Base-by-base conservation (phyloP, 2,888 invertebrate genomes). In the Euproctis similis region DNA sequence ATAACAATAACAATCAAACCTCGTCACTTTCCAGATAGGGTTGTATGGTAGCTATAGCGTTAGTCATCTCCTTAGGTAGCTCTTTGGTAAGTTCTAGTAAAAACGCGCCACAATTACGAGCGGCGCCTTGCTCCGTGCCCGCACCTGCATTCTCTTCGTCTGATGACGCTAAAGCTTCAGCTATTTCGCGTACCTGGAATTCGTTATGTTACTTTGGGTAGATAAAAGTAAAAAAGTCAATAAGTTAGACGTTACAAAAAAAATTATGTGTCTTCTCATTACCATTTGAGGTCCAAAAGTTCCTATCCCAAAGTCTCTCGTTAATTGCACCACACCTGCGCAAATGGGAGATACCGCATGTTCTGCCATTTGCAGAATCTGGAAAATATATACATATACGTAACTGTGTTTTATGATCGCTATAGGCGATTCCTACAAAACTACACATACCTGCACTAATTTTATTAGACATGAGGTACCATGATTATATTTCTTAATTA, bases 401-500 rank as follows among this genome's bases (percentile, higher is more conserved):
- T 14, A 4, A 14, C 14, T 4, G 6, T 14, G 4, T 14, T 14
- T 14, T 14, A 14, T 14, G 6, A 4, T 14, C 6, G 14, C 6
- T 4, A 14, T 14, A n/a, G n/a, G n/a, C n/a, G n/a, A 14, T 14
- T 14, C 4, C 14, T 14, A 14, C 4, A 6, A 14, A 4, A 4
- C 4, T 14, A 14, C 6, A 17, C 8, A 39, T 55, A 88, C 87
- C 77, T 88, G 88, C 12, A 88, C 88, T 32, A 93, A 85, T 55
- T 91, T 90, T 4, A 92, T 88, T 1, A 92, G 87, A 62, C 93
- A 94, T 14, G 90, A 88, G 22, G 91, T 87, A 1, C 92, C 92
- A 73, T 96, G 94, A 60, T 93, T 94, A 63, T 94, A 95, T 27
- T 88, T 89, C 63, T 93, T 94, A 10, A 96, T 89, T 23, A 95